A percentile compares a stretch with the other conserved stretches of the same genome.
These are phyloP conservation scores for Tragelaphus strepsiceros DNA, from an alignment of 2,113 vertebrate species.

Conservation along the genomic window DNA sequence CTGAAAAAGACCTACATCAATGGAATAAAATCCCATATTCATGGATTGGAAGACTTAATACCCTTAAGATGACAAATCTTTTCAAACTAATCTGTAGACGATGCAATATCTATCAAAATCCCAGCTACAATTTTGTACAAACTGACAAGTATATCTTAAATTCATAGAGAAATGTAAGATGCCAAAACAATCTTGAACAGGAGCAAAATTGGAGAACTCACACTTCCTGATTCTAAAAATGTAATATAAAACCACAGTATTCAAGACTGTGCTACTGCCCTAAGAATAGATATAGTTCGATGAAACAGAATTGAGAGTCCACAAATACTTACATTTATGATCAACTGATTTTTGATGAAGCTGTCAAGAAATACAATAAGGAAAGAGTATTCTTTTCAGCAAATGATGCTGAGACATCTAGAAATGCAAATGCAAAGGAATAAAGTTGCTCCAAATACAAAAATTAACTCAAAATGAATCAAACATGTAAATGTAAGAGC, in stretches of 20 bases:
- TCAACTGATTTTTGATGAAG: not conserved
- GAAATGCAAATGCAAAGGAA: not conserved
- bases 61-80: not conserved
- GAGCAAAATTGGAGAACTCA: not conserved
- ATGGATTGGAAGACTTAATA: not conserved
- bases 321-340: not conserved
- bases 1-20: not conserved
- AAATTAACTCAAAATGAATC: not conserved
- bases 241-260: not conserved
- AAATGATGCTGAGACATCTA: not conserved
- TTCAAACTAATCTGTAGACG: not conserved
- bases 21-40: not conserved
- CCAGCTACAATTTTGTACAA: not conserved
- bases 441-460: not conserved
- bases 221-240: not conserved
- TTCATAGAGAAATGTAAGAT: not conserved
- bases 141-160: not conserved
- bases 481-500: not conserved
- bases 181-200: not conserved
- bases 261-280: not conserved
- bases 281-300: not conserved
- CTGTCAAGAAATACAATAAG: not conserved
- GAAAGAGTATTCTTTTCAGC: not conserved
- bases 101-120: not conserved
- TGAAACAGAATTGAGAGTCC: not conserved